A percentile compares a stretch with the other conserved stretches of the same genome.
These are phyloP conservation scores for Galbula dea DNA, from an alignment of 2,113 vertebrate species.

Conservation along the genomic window DNA sequence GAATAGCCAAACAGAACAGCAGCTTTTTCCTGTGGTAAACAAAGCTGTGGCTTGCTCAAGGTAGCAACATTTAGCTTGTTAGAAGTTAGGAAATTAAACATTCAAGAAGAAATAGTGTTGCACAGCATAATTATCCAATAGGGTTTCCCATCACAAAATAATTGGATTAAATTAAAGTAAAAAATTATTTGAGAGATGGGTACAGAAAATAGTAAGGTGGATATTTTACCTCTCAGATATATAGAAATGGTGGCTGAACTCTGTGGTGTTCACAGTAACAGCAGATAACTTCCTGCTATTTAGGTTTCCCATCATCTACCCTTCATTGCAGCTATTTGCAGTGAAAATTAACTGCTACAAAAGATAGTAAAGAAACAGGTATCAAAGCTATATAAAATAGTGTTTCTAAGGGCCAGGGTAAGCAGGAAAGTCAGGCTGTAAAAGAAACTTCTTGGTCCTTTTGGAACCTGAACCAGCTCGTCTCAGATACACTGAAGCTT, in stretches of 20 bases:
- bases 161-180: not conserved
- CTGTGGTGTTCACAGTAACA: not conserved
- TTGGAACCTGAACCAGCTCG: not conserved
- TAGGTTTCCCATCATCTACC: not conserved
- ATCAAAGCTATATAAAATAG: not conserved
- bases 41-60: not conserved
- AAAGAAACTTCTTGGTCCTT: not conserved
- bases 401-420: not conserved
- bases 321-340: not conserved
- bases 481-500: not conserved
- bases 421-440: not conserved
- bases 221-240: not conserved
- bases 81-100: not conserved
- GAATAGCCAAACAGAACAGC: not conserved
- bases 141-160: not conserved
- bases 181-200: not conserved
- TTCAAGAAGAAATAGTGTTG: not conserved
- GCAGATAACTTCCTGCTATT: not conserved
- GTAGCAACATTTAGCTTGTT: not conserved
- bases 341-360: not conserved
- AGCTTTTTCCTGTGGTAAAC: not conserved
- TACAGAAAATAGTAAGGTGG: not conserved
- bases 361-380: not conserved
- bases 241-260: not conserved
- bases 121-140: not conserved